A percentile compares a stretch with the other conserved stretches of the same genome.
Evolutionary conservation across 2,888 invertebrate genomes (phyloP).

Genomic region (Antitype chi): DNA sequence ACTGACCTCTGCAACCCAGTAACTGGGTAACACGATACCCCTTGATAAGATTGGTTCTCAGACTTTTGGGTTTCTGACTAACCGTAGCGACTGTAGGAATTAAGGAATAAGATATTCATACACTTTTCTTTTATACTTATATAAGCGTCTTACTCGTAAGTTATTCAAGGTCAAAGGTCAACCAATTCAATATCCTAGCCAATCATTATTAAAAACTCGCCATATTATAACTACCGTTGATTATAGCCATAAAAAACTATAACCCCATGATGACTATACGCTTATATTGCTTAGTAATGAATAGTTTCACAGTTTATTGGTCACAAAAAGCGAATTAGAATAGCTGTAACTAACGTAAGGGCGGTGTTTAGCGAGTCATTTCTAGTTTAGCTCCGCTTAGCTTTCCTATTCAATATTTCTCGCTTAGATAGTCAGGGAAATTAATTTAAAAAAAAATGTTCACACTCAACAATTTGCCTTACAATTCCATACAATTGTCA

Average conservation of each 20-base stretch:
- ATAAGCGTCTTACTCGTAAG: not conserved
- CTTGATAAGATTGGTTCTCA: not conserved
- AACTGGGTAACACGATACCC: not conserved
- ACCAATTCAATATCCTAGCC: not conserved
- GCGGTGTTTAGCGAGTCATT: not conserved
- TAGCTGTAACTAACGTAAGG: not conserved
- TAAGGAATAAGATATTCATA: not conserved
- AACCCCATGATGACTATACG: not conserved
- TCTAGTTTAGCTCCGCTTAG: constrained; percentile 4
- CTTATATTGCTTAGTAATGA: constrained; percentile 30
- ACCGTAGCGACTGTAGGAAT: not conserved
- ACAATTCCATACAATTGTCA: not conserved
- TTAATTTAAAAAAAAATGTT: no score
- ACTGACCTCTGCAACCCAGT: not conserved
- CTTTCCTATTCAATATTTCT: not conserved
- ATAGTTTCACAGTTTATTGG: constrained; percentile 30
- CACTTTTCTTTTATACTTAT: not conserved
- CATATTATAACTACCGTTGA: constrained; percentile 14
- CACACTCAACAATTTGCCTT: not conserved
- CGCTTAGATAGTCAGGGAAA: not conserved
- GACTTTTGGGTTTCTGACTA: not conserved
- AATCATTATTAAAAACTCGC: not conserved
- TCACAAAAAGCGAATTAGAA: constrained; percentile 2
- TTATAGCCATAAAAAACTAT: constrained; percentile 39
- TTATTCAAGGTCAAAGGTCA: constrained; percentile 17